These are phyloP conservation scores for Phthorimaea operculella DNA, from an alignment of 1,140 invertebrate genomes.

Conservation along the genomic window DNA sequence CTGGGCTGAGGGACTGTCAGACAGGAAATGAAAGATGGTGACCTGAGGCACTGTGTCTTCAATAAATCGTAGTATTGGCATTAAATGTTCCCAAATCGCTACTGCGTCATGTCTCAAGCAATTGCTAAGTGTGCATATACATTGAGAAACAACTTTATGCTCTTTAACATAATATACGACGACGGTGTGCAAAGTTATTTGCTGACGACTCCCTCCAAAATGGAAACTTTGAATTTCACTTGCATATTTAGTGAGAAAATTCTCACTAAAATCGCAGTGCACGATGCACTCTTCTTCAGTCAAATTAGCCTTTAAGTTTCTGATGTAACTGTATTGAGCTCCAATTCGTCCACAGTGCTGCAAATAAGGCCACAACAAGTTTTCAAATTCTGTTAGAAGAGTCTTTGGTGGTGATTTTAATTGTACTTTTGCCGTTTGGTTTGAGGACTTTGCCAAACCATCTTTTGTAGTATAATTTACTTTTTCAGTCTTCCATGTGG, in stretches of 20 bases:
- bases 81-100: no score
- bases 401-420: not conserved
- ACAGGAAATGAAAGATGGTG: no score
- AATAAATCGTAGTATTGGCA: no score
- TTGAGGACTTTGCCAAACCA: not conserved
- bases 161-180: not conserved
- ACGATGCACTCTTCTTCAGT: not conserved
- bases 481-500: not conserved
- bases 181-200: not conserved
- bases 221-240: not conserved
- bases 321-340: not conserved
- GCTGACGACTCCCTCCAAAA: not conserved
- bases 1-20: no score
- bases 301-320: not conserved
- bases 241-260: not conserved
- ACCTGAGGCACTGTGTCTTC: no score
- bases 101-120: no score
- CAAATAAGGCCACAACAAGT: not conserved
- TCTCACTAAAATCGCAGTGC: not conserved
- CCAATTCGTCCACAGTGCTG: not conserved
- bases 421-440: not conserved
- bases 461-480: not conserved
- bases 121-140: no score
- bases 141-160: no score
- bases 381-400: not conserved